Percentiles rank a stretch among this genome's conserved stretches.
phyloP scores from a whole-genome alignment of 2,797 vertebrate genomes.

The Melanogrammus aeglefinus region DNA sequence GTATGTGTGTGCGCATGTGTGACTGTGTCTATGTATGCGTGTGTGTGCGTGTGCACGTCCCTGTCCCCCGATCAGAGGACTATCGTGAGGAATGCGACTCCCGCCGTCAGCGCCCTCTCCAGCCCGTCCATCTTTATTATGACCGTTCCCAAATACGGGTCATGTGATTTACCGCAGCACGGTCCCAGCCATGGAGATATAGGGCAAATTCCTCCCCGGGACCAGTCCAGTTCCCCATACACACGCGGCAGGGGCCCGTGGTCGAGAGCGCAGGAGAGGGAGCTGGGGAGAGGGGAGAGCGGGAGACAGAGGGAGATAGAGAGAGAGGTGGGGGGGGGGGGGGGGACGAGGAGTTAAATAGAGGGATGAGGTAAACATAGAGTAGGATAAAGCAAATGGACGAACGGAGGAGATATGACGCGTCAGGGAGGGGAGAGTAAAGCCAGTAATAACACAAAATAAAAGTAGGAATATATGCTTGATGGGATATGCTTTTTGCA shows the following conservation, averaged over 20 bases:
- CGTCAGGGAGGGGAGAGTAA: neutral
- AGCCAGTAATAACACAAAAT: neutral
- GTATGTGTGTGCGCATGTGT: neutral
- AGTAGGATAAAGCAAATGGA: neutral
- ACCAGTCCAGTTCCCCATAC: conserved; percentile 57
- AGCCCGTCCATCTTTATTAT: conserved; percentile 67
- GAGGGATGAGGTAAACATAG: too few relatives aligned
- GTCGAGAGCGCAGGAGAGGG: too few relatives aligned
- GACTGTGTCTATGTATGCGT: neutral
- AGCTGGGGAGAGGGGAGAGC: conserved; percentile 31
- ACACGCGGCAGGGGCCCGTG: conserved; percentile 43
- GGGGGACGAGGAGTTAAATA: neutral
- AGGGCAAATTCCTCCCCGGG: conserved; percentile 68
- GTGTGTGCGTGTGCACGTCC: conserved; percentile 19
- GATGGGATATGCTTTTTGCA: neutral
- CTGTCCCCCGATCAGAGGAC: conserved; percentile 35
- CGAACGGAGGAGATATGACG: neutral
- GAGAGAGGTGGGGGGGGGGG: too few relatives aligned
- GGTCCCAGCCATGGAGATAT: conserved; percentile 53
- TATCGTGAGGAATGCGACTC: conserved; percentile 56
- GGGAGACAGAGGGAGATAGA: too few relatives aligned
- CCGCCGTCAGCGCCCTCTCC: conserved; percentile 46
- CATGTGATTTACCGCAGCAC: conserved; percentile 67
- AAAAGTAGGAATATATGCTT: neutral
- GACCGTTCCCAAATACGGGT: conserved; percentile 53